Conservation (phyloP, 2,797 vertebrate genomes). For the Brachymystax lenok region DNA sequence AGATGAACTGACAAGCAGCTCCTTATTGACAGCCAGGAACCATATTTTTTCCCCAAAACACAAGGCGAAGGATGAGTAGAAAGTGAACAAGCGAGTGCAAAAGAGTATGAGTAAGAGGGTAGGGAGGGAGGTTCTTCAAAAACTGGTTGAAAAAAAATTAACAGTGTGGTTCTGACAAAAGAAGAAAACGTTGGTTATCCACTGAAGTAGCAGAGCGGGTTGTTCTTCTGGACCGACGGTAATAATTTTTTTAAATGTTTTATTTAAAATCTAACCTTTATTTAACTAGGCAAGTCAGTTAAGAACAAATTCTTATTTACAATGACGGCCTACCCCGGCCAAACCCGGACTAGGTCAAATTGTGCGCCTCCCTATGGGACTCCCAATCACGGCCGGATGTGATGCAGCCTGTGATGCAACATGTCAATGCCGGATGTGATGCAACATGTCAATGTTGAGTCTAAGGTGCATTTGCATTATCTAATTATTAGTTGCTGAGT, state of each 20-base stretch:
- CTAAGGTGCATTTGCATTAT: neutral
- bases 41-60: slow-evolving; percentile 10
- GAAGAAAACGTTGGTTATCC: slow-evolving; percentile 16
- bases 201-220: slow-evolving; percentile 14
- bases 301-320: too few relatives aligned
- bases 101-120: slow-evolving; percentile 14
- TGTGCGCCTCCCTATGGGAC: too few relatives aligned
- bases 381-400: too few relatives aligned
- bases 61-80: slow-evolving; percentile 4
- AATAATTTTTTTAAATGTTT: neutral
- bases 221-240: slow-evolving; percentile 19
- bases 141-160: neutral
- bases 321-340: too few relatives aligned
- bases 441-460: neutral
- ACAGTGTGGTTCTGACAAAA: slow-evolving; percentile 14
- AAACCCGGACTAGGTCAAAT: too few relatives aligned
- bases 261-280: too few relatives aligned
- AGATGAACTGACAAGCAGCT: slow-evolving; percentile 9
- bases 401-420: too few relatives aligned
- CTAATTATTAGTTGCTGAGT: neutral
- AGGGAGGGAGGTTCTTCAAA: neutral
- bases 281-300: too few relatives aligned
- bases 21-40: slow-evolving; percentile 9
- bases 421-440: too few relatives aligned
- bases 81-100: slow-evolving; percentile 9